These are phyloP conservation scores for Lithodes maja DNA, from an alignment of 2,888 invertebrate species.

Conservation along the genomic window DNA sequence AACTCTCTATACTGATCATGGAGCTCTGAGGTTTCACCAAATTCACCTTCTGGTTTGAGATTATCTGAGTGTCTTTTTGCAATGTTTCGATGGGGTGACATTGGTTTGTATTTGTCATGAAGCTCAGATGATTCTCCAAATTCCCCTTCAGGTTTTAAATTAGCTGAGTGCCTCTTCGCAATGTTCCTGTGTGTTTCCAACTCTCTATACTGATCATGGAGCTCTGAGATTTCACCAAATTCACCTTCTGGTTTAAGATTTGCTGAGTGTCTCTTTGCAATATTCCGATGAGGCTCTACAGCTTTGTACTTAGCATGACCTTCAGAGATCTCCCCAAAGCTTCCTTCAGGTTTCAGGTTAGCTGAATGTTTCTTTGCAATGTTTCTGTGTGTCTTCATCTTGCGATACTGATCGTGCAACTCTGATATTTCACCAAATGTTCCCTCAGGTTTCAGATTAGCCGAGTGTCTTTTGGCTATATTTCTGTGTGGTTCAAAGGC, in stretches of 20 bases:
- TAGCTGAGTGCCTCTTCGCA: slow-evolving; percentile 57
- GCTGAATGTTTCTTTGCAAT: slow-evolving; percentile 55
- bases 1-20: slow-evolving; percentile 48
- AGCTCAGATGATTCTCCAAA: slow-evolving; percentile 64
- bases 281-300: slow-evolving; percentile 42
- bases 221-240: slow-evolving; percentile 62
- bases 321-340: slow-evolving; percentile 65
- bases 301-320: slow-evolving; percentile 53
- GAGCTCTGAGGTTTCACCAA: slow-evolving; percentile 57
- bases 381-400: slow-evolving; percentile 26
- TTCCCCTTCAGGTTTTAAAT: slow-evolving; percentile 62
- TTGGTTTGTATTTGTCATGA: slow-evolving; percentile 49
- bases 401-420: slow-evolving; percentile 49
- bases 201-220: slow-evolving; percentile 50
- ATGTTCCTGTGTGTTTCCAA: slow-evolving; percentile 57
- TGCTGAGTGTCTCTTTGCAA: slow-evolving; percentile 58
- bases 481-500: slow-evolving; percentile 34
- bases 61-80: slow-evolving; percentile 58
- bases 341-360: slow-evolving; percentile 62
- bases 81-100: slow-evolving; percentile 58
- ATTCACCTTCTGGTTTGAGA: slow-evolving; percentile 54
- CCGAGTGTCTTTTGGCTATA: slow-evolving; percentile 50
- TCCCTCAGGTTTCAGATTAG: slow-evolving; percentile 48
- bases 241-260: slow-evolving; percentile 60
- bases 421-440: slow-evolving; percentile 54